These are phyloP conservation scores for Dallia pectoralis DNA, from an alignment of 2,797 vertebrate species.

Conservation along the genomic window DNA sequence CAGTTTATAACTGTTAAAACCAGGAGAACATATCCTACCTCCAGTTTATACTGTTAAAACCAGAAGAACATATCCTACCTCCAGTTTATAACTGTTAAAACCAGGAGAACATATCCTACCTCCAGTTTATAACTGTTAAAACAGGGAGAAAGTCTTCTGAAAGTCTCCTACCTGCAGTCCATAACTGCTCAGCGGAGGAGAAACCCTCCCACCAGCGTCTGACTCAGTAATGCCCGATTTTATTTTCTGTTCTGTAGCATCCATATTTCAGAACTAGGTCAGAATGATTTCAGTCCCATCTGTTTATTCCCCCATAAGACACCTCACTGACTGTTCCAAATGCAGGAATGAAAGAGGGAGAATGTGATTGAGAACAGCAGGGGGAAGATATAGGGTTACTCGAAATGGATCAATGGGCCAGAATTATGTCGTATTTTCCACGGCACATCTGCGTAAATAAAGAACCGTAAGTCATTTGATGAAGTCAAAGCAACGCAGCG, in stretches of 20 bases:
- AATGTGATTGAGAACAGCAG: neutral
- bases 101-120: too few relatives aligned
- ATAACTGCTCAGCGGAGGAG: slow-evolving; percentile 14
- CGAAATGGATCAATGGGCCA: too few relatives aligned
- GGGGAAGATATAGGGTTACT: neutral
- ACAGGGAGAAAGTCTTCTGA: neutral
- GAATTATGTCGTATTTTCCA: too few relatives aligned
- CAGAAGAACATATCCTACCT: too few relatives aligned
- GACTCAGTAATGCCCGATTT: slow-evolving; percentile 22
- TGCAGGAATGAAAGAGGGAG: slow-evolving; percentile 13
- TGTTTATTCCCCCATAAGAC: slow-evolving; percentile 61
- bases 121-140: too few relatives aligned
- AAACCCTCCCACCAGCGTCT: slow-evolving; percentile 19
- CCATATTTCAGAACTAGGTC: slow-evolving; percentile 67
- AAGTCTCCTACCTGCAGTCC: neutral
- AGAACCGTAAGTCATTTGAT: neutral
- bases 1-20: too few relatives aligned
- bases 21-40: too few relatives aligned
- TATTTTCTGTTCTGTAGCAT: slow-evolving; percentile 45
- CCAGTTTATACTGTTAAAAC: too few relatives aligned
- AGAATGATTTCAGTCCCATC: slow-evolving; percentile 60
- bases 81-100: too few relatives aligned
- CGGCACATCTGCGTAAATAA: neutral
- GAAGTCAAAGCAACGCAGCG: neutral
- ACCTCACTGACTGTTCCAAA: slow-evolving; percentile 23